phyloP scores from a whole-genome alignment of 2,888 invertebrate genomes.

The Zygaena filipendulae region DNA sequence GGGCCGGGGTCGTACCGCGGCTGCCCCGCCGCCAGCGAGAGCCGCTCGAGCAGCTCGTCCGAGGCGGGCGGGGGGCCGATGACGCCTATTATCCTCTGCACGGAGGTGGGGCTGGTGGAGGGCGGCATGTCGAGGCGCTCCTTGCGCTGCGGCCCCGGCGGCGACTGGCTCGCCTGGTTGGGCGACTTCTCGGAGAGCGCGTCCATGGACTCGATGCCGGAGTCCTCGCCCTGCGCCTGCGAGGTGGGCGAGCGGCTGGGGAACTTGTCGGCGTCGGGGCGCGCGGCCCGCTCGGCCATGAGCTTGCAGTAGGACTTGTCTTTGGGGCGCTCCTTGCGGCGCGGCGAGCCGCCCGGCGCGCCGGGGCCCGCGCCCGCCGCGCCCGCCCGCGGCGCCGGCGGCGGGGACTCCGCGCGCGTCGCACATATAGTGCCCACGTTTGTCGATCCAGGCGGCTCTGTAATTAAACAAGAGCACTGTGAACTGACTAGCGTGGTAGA shows the following conservation, averaged over 20 bases:
- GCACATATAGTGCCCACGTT: slow-evolving; percentile 73
- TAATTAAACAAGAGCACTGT: slow-evolving; percentile 21
- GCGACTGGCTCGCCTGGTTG: slow-evolving; percentile 86
- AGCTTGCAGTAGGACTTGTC: slow-evolving; percentile 69
- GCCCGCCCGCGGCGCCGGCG: slow-evolving; percentile 30
- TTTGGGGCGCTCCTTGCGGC: slow-evolving; percentile 49
- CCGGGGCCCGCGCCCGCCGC: slow-evolving; percentile 37
- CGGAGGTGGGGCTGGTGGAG: slow-evolving; percentile 49
- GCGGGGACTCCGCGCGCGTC: slow-evolving; percentile 36
- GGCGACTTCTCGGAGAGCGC: slow-evolving; percentile 92
- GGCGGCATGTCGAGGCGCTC: slow-evolving; percentile 54
- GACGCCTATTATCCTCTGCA: slow-evolving; percentile 57
- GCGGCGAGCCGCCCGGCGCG: slow-evolving; percentile 36
- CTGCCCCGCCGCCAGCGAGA: slow-evolving; percentile 31
- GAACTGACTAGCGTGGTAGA: slow-evolving; percentile 1
- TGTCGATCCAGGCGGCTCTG: slow-evolving; percentile 73
- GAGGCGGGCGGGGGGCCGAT: slow-evolving; percentile 37
- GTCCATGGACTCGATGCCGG: slow-evolving; percentile 94
- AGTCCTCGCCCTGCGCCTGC: slow-evolving; percentile 83
- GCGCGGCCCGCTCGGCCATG: slow-evolving; percentile 51
- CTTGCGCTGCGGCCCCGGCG: slow-evolving; percentile 56
- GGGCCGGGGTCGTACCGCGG: slow-evolving; percentile 42
- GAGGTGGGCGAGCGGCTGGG: slow-evolving; percentile 55
- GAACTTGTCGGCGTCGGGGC: slow-evolving; percentile 39
- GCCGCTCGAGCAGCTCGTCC: slow-evolving; percentile 37